Evolutionary conservation across 2,888 invertebrate species (phyloP), one percentile per base, ranked within the genome.

Genomic region (Neoascia interrupta): DNA sequence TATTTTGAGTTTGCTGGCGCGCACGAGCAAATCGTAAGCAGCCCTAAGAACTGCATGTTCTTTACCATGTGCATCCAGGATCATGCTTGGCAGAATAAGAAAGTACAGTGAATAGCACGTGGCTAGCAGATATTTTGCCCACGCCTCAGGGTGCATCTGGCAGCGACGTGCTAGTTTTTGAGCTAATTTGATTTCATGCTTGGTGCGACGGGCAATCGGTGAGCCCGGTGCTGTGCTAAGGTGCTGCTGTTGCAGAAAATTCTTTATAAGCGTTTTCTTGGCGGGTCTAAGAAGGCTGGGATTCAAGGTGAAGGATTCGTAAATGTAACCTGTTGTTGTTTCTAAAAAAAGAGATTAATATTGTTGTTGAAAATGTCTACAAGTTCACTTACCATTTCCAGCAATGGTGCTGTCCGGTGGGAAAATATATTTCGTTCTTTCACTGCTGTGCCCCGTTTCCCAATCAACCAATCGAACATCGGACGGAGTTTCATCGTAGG

Each of bases 71-170:
- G 91, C 92, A 86, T 92, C 90, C 85, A 90, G 91, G 84, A 93
- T 92, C 90, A 93, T 95, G 89, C 98, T 96, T 16, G 99, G 99
- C 82, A 99, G 90, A 83, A 97, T 94, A 84, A 99, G 93, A 89
- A 99, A 99, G 93, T 99, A 99, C 19, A 99, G 91, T 31, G 98
- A 96, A 86, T 96, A 96, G 85, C 96, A 96, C 1, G 96, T 95
- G 31, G 95, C 95, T 5, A 96, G 91, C 15, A 97, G 89, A 87
- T 95, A 97, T 88, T 95, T 95, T 3, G 97, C 96, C 98, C 98
- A 98, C n/a, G 94, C 91, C 84, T 95, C 94, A 0, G 98, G 97
- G 51, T 93, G 92, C 72, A 90, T 84, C 82, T 90, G 90, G 3
- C 92, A 91, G 82, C 91, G 91, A 43, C 91, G 90, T 1, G 92